Conservation (phyloP, 2,888 invertebrate genomes). For the Tenthredo mesomela region DNA sequence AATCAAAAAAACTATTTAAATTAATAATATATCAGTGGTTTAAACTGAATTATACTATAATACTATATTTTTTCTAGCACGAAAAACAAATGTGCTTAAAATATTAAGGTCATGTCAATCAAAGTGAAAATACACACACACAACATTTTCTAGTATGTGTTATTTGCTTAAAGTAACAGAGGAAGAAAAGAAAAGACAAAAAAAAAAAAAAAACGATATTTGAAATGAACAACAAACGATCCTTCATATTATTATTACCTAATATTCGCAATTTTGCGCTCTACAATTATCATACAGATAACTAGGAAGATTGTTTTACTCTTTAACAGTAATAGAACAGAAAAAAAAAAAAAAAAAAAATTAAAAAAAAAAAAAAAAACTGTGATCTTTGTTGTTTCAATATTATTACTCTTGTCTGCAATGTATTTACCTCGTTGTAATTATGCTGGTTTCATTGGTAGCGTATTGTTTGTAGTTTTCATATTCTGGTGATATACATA, state of each 20-base stretch:
- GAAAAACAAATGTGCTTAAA: conserved; percentile 12
- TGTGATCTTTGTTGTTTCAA: conserved; percentile 34
- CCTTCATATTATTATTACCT: background rate
- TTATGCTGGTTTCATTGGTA: conserved; percentile 18
- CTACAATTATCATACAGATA: background rate
- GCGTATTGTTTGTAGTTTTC: conserved; percentile 41
- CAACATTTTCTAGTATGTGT: background rate
- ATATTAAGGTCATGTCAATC: background rate
- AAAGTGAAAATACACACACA: background rate
- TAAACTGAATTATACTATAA: conserved; percentile 23
- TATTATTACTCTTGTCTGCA: conserved; percentile 20
- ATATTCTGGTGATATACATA: conserved; percentile 29
- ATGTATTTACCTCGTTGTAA: conserved; percentile 25
- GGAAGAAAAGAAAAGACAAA: background rate
- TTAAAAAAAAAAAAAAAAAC: background rate
- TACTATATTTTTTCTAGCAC: conserved; percentile 21
- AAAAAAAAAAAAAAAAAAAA: background rate
- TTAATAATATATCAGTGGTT: conserved; percentile 33
- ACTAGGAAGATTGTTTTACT: background rate
- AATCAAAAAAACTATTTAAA: conserved; percentile 38
- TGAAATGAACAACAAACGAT: conserved; percentile 11
- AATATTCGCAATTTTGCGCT: background rate
- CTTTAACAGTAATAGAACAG: background rate
- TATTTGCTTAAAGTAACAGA: background rate
- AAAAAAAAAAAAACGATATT: background rate